Evolutionary conservation across 2,797 vertebrate genomes (phyloP).

Genomic region (Sternarchorhynchus goeldii): DNA sequence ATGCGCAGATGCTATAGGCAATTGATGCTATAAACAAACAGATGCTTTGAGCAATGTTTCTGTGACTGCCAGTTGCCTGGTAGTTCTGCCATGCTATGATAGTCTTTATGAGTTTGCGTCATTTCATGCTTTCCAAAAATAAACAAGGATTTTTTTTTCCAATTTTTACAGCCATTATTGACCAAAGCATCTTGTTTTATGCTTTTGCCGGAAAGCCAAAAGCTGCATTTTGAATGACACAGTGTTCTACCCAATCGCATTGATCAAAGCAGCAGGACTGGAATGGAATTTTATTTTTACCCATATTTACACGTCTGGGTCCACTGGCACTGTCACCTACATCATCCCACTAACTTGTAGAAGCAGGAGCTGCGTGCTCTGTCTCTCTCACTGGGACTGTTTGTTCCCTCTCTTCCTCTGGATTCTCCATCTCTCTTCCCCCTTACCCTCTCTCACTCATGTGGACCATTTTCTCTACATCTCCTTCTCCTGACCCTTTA

Average conservation of each 20-base stretch:
- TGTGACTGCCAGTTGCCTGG: slow-evolving; percentile 38
- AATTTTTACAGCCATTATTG: slow-evolving; percentile 40
- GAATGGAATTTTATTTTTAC: background rate
- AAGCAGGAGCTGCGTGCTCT: background rate
- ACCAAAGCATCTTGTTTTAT: slow-evolving; percentile 45
- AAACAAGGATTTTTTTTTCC: slow-evolving; percentile 23
- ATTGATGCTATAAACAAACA: too few species aligned
- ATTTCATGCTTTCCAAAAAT: too few species aligned
- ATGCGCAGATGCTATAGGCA: slow-evolving; percentile 28
- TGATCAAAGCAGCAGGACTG: background rate
- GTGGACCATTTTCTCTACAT: too few species aligned
- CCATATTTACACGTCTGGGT: background rate
- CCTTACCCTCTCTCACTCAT: too few species aligned
- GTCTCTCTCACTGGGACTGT: background rate
- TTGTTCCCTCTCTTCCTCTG: background rate
- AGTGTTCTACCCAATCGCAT: background rate
- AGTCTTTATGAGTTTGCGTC: too few species aligned
- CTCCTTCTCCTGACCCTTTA: too few species aligned
- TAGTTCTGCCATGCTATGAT: slow-evolving; percentile 10
- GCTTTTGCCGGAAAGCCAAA: slow-evolving; percentile 39
- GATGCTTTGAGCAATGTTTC: slow-evolving; percentile 29
- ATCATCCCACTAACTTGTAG: background rate
- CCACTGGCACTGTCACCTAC: background rate
- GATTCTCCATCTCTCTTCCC: too few species aligned
- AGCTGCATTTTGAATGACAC: slow-evolving; percentile 1